Evolutionary conservation across 2,113 vertebrate species (phyloP).

Genomic region (Ailurus styani): DNA sequence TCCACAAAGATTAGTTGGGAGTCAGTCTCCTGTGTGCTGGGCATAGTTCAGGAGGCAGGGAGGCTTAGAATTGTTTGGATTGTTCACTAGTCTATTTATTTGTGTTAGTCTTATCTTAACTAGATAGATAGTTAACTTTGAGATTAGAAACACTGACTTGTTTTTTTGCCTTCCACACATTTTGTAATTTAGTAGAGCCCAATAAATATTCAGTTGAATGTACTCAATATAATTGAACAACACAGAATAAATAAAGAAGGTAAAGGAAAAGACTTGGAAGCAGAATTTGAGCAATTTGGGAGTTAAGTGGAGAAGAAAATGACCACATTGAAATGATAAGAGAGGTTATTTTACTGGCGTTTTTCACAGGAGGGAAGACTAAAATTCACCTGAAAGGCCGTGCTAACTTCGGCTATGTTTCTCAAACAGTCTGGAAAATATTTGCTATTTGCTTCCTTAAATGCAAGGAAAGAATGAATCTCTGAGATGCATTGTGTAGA

Average conservation of each 20-base stretch:
- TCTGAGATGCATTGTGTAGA: neutral
- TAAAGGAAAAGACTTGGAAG: neutral
- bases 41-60: neutral
- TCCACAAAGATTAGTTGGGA: neutral
- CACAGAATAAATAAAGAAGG: neutral
- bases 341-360: neutral
- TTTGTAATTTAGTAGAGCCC: neutral
- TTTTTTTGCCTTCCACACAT: neutral
- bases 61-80: neutral
- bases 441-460: neutral
- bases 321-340: neutral
- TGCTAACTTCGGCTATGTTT: neutral
- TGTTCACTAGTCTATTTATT: neutral
- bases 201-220: neutral
- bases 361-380: neutral
- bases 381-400: neutral
- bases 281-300: neutral
- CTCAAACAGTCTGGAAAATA: neutral
- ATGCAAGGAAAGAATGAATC: neutral
- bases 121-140: neutral
- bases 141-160: neutral
- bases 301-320: neutral
- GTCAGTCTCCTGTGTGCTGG: neutral
- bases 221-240: neutral
- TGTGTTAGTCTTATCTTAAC: neutral